Base-by-base conservation (phyloP, 2,797 vertebrate species). In the Alfaro cultratus region DNA sequence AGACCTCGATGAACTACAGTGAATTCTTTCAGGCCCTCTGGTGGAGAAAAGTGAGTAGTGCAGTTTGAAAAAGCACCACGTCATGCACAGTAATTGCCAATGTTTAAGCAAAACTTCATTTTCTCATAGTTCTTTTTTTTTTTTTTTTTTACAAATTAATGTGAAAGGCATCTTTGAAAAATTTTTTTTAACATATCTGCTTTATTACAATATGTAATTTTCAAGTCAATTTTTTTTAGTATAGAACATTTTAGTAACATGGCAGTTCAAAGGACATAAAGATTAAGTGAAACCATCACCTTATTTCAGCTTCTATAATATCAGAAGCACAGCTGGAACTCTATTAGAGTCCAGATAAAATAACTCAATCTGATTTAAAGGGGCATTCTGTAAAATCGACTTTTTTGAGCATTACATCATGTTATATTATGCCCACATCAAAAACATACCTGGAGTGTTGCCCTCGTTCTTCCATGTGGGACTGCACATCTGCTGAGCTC, bases 11-110 rank as follows among this genome's bases (percentile, higher is more conserved):
- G n/a, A 0, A 77, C 41, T 26, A 1, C 46, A 53, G 1, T 53
- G 5, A 49, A 15, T n/a, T 79, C 23, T 21, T 18, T 29, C 18
- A 0, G 0, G 62, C 80, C 74, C 79, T 75, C 90, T 82, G 11
- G 62, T 87, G 89, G 87, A 67, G 1, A 3, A 0, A 1, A 10
- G 21, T 2, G 0, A 18, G 39, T 45, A 74, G 53, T 85, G 76
- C 77, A 79, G 8, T 26, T 60, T 36, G 36, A 64, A 31, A 76
- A 70, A 31, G 12, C 23, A 21, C 5, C 6, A 5, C 9, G 21
- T 10, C n/a, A 60, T 31, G 57, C 21, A 36, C 3, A 26, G 46
- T 21, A 12, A 67, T 36, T 11, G 1, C 12, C 34, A 39, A 67
- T 39, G 18, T 39, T 67, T 67, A 39, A 16, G 1, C 34, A 67